Evolutionary conservation across 2,888 invertebrate genomes (phyloP).

Genomic region (Octonoba sinensis): DNA sequence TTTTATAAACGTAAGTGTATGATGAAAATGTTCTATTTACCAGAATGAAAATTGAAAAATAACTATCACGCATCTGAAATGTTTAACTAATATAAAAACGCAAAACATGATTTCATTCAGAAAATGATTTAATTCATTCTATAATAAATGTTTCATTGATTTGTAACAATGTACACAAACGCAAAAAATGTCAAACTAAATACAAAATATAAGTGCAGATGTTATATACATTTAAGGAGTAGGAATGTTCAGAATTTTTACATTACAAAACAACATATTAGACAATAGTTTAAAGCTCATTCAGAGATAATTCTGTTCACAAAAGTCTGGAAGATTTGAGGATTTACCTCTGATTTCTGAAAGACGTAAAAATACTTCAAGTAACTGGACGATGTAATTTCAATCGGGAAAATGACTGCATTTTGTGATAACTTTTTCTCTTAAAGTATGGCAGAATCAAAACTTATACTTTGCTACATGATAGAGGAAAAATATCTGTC

Average conservation of each 20-base stretch:
- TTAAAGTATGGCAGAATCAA: too few species aligned
- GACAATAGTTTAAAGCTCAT: slow-evolving; percentile 44
- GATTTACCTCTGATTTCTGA: slow-evolving; percentile 49
- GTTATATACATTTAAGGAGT: slow-evolving; percentile 26
- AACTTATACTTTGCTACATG: too few species aligned
- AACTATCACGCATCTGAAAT: too few species aligned
- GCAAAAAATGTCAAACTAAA: neutral
- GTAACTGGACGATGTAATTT: slow-evolving; percentile 50
- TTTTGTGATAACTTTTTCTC: neutral
- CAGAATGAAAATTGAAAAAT: too few species aligned
- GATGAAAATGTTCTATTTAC: too few species aligned
- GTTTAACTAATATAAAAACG: too few species aligned
- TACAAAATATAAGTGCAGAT: slow-evolving; percentile 14
- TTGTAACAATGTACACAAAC: slow-evolving; percentile 16
- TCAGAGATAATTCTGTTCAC: slow-evolving; percentile 43
- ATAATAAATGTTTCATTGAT: slow-evolving; percentile 12
- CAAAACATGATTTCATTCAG: neutral
- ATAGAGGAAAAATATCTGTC: too few species aligned
- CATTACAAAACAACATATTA: slow-evolving; percentile 33
- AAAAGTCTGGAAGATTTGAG: slow-evolving; percentile 56
- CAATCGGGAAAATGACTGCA: slow-evolving; percentile 23
- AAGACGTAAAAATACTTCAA: slow-evolving; percentile 56
- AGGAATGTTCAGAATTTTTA: slow-evolving; percentile 3
- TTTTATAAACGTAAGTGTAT: too few species aligned
- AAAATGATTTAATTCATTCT: slow-evolving; percentile 3